Base-by-base conservation (phyloP, 1,140 invertebrate species). In the Drosophila busckii region DNA sequence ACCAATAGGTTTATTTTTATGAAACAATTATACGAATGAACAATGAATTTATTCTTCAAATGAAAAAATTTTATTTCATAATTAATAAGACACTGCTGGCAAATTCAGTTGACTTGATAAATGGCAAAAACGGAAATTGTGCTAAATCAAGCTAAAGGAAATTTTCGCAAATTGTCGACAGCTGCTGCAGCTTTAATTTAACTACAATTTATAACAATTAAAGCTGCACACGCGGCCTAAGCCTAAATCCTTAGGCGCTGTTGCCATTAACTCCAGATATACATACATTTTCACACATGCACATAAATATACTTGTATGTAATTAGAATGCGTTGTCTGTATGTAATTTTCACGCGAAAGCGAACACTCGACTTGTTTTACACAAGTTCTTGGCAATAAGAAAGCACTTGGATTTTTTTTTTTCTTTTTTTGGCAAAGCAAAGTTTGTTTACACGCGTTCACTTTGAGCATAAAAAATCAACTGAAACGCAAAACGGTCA, bases 11-110 rank as follows among this genome's bases (percentile, higher is more conserved):
- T n/a, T n/a, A n/a, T n/a, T n/a, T n/a, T n/a, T n/a, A n/a, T n/a
- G n/a, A n/a, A n/a, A n/a, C n/a, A n/a, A n/a, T n/a, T n/a, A n/a
- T n/a, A n/a, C n/a, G n/a, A n/a, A n/a, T n/a, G n/a, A n/a, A n/a
- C n/a, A n/a, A n/a, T n/a, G n/a, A n/a, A n/a, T n/a, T n/a, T n/a
- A n/a, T n/a, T n/a, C n/a, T n/a, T n/a, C n/a, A 34, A 69, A 42
- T 45, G 49, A 58, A 80, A 80, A 73, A 80, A 78, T 71, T 73
- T 78, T 78, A 75, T 78, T 78, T 80, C 82, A 58, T 52, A n/a
- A n/a, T n/a, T n/a, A n/a, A n/a, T n/a, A n/a, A n/a, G n/a, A 60
- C 53, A 70, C 63, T 46, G 45, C 42, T 58, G 58, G 73, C 71
- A 76, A 80, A 52, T 67, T 76, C n/a, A n/a, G n/a, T n/a, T 49